phyloP scores from a whole-genome alignment of 2,113 vertebrate species.

The Cettia cetti region DNA sequence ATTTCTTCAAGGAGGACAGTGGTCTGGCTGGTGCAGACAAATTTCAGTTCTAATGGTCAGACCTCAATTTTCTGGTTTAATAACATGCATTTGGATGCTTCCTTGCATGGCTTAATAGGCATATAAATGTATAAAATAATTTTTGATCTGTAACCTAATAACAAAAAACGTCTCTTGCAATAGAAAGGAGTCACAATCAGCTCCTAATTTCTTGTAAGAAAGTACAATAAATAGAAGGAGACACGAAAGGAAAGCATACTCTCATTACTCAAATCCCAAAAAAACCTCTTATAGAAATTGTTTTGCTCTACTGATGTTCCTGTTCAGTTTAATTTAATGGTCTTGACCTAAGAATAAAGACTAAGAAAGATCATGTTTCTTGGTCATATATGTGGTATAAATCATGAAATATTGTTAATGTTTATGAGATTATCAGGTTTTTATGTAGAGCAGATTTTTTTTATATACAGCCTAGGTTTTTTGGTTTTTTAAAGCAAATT shows the following conservation, averaged over 20 bases:
- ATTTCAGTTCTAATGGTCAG: neutral
- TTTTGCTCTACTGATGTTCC: neutral
- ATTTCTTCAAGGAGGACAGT: fast-evolving
- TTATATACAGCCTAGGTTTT: neutral
- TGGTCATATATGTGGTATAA: neutral
- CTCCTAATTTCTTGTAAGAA: neutral
- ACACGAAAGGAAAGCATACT: neutral
- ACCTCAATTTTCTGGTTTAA: neutral
- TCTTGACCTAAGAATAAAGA: neutral
- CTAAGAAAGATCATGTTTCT: neutral
- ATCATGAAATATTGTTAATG: neutral
- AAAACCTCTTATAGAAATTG: neutral
- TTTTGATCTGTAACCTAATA: neutral
- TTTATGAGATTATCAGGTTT: neutral
- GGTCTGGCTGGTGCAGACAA: neutral
- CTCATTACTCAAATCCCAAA: neutral
- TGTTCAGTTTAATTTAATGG: neutral
- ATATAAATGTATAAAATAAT: neutral
- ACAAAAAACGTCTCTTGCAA: neutral
- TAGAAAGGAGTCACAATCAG: neutral
- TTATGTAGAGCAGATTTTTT: neutral
- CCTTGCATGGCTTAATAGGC: neutral
- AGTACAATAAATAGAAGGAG: neutral
- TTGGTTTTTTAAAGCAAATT: neutral
- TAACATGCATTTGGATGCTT: neutral